Percentiles rank a stretch among this genome's conserved stretches.
Evolutionary conservation across 1,140 invertebrate species (phyloP).

Genomic region (Pomacea maculata): DNA sequence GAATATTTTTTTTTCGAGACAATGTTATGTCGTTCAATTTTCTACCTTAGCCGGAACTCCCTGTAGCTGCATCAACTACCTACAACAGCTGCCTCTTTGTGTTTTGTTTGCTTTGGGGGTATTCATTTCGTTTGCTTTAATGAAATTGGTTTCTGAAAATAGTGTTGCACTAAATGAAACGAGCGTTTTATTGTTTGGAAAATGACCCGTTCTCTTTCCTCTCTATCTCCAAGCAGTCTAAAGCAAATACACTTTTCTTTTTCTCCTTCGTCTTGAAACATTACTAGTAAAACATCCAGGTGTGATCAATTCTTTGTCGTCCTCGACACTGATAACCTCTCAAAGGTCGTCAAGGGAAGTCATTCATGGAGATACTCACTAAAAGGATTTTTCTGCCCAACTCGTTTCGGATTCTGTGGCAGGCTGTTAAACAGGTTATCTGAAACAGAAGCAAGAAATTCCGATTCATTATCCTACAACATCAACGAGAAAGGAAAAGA

Average conservation of each 20-base stretch:
- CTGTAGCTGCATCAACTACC: neutral
- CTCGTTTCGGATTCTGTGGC: conserved; percentile 36
- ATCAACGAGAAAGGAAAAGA: no score
- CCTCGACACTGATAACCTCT: neutral
- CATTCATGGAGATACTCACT: conserved; percentile 36
- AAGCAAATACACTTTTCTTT: neutral
- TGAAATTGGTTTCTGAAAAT: neutral
- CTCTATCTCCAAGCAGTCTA: neutral
- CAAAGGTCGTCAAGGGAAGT: neutral
- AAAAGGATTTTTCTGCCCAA: conserved; percentile 40
- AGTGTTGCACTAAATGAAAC: no score
- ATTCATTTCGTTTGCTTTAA: neutral
- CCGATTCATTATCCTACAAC: no score
- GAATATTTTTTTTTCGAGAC: neutral
- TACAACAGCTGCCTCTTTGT: neutral
- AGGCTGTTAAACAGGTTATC: conserved; percentile 34
- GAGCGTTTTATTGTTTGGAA: no score
- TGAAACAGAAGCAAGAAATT: conserved; percentile 19
- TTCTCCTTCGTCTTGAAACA: neutral
- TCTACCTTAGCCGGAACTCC: neutral
- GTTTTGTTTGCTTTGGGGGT: conserved; percentile 1
- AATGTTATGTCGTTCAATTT: neutral
- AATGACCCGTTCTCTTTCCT: no score
- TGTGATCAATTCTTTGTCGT: neutral
- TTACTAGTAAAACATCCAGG: neutral